These are phyloP conservation scores for Habroteleia sp. DNA, from an alignment of 2,888 invertebrate genomes.

Conservation along the genomic window DNA sequence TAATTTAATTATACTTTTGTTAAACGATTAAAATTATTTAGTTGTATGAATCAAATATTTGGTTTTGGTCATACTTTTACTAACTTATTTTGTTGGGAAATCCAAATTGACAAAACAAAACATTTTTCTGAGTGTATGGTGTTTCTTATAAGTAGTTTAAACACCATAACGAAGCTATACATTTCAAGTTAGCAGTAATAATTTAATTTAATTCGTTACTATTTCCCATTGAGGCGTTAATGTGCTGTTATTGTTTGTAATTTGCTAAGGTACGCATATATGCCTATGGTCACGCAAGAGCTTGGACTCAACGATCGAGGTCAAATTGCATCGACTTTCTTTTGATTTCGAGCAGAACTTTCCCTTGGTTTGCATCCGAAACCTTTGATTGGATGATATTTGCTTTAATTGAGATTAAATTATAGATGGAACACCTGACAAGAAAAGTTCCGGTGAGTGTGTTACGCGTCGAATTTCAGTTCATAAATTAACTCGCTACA, in stretches of 20 bases:
- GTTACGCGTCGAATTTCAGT: constrained; percentile 2
- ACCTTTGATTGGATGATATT: constrained; percentile 50
- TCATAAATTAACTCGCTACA: constrained; percentile 11
- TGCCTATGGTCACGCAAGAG: constrained; percentile 42
- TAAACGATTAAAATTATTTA: too few species aligned
- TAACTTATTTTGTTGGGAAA: too few species aligned
- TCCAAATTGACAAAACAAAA: too few species aligned
- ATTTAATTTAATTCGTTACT: too few species aligned
- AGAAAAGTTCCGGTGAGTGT: constrained; percentile 23
- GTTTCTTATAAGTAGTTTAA: too few species aligned
- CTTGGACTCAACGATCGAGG: constrained; percentile 49
- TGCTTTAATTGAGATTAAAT: constrained; percentile 56
- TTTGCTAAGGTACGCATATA: constrained; percentile 35
- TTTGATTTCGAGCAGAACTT: constrained; percentile 58
- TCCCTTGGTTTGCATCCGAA: constrained; percentile 43
- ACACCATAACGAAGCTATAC: too few species aligned
- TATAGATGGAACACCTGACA: constrained; percentile 42
- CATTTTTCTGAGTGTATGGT: too few species aligned
- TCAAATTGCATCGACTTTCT: constrained; percentile 60
- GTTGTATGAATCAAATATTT: too few species aligned
- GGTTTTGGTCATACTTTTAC: too few species aligned
- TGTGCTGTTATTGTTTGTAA: constrained; percentile 26
- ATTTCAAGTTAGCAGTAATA: constrained; percentile 1
- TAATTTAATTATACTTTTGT: too few species aligned
- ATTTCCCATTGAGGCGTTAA: too few species aligned